Evolutionary conservation across 2,113 vertebrate species (phyloP).

Genomic region (Glaucomys volans): DNA sequence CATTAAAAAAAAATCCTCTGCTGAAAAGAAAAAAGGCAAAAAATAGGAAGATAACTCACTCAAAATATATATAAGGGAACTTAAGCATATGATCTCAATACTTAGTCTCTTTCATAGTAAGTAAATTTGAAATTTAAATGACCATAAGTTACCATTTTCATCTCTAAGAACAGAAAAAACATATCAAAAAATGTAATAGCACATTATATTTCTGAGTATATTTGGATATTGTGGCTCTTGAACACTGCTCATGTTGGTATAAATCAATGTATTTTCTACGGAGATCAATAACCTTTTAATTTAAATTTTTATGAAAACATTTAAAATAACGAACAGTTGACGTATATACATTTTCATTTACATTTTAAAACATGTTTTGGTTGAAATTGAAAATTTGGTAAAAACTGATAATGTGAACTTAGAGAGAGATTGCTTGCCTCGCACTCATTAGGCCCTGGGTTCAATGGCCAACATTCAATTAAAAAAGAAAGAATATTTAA

Average conservation of each 20-base stretch:
- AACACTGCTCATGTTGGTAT: neutral
- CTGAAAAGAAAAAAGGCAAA: neutral
- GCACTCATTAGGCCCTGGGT: neutral
- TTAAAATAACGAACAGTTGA: constrained; percentile 62
- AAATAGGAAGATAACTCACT: neutral
- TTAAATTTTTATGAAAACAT: neutral
- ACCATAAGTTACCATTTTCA: neutral
- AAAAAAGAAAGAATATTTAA: constrained; percentile 50
- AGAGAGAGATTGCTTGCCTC: too few species aligned
- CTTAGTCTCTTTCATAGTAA: neutral
- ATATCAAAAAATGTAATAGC: neutral
- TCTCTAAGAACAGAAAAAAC: neutral
- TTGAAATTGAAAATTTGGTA: constrained; percentile 74
- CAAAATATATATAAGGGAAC: neutral
- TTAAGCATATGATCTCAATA: neutral
- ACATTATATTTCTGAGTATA: neutral
- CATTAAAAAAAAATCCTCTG: neutral
- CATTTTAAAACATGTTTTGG: constrained; percentile 47
- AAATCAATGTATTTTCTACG: neutral
- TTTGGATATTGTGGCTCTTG: neutral
- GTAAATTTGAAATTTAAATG: constrained; percentile 3
- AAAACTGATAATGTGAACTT: constrained; percentile 40
- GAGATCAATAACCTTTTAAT: neutral
- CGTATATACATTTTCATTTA: constrained; percentile 64
- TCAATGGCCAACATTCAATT: neutral